Conservation (phyloP, 1,140 invertebrate genomes). For the Trichogramma pretiosum region DNA sequence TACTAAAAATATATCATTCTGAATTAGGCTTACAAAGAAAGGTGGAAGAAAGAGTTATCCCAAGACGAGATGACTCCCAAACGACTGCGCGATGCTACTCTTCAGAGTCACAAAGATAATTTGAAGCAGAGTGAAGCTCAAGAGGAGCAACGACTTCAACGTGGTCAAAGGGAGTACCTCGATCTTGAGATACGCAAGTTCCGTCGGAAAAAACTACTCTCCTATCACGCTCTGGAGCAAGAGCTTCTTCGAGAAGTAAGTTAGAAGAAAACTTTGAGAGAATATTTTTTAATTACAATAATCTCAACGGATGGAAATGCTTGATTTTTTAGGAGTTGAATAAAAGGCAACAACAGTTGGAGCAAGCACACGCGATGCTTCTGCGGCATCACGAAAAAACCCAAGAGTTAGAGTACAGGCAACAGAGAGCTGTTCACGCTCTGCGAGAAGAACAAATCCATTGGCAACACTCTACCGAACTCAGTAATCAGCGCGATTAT, state of each 20-base stretch:
- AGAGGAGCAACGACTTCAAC: conserved; percentile 76
- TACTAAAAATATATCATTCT: too few relatives aligned
- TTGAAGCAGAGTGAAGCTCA: conserved; percentile 84
- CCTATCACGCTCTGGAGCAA: conserved; percentile 82
- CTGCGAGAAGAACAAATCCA: conserved; percentile 84
- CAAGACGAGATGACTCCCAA: conserved; percentile 88
- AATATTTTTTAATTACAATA: too few relatives aligned
- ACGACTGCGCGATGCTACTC: conserved; percentile 79
- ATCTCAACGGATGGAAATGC: too few relatives aligned
- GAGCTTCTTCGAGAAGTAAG: conserved; percentile 80
- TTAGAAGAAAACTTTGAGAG: too few relatives aligned
- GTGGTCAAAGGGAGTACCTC: conserved; percentile 83
- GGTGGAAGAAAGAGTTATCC: conserved; percentile 87
- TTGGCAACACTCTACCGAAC: conserved; percentile 89
- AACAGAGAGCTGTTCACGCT: conserved; percentile 89
- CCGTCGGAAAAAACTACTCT: conserved; percentile 78
- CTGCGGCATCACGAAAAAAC: conserved; percentile 93
- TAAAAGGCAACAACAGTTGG: conserved; percentile 87
- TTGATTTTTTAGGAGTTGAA: conserved; percentile 68
- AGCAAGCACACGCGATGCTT: conserved; percentile 91
- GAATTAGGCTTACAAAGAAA: conserved; percentile 84
- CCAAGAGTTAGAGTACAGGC: conserved; percentile 89
- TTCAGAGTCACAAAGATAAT: conserved; percentile 89
- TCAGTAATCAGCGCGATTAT: conserved; percentile 94
- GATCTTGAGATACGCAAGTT: conserved; percentile 90